Conservation (phyloP, 1,140 invertebrate genomes). For the Sinonovacula constricta region DNA sequence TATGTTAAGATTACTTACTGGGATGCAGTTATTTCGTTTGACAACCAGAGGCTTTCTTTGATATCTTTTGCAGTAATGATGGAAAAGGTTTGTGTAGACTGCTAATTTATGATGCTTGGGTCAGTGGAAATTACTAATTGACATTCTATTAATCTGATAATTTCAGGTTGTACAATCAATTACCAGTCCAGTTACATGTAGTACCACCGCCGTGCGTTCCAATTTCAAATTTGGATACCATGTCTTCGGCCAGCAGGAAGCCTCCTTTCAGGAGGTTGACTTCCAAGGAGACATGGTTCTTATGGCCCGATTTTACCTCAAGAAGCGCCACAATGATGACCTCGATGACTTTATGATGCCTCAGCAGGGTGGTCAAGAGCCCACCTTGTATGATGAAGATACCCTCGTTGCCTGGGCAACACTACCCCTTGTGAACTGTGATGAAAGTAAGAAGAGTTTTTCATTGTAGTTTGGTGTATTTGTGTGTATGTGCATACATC, state of each 20-base stretch:
- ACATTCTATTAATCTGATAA: no score
- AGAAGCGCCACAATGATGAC: slow-evolving; percentile 57
- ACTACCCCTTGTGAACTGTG: slow-evolving; percentile 68
- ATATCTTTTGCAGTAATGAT: no score
- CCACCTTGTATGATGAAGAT: slow-evolving; percentile 68
- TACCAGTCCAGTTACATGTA: slow-evolving; percentile 74
- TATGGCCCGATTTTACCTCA: slow-evolving; percentile 71
- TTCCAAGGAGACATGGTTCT: slow-evolving; percentile 74
- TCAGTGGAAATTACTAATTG: no score
- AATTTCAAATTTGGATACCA: slow-evolving; percentile 76
- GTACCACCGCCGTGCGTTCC: slow-evolving; percentile 73
- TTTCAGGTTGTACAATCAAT: slow-evolving; percentile 75
- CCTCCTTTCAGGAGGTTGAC: slow-evolving; percentile 72
- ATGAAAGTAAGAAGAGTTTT: slow-evolving; percentile 54
- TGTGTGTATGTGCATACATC: no score
- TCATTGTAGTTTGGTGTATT: no score
- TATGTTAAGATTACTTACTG: no score
- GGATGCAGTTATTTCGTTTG: no score
- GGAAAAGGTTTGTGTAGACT: no score
- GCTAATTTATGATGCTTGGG: no score
- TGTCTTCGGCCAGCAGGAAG: slow-evolving; percentile 77
- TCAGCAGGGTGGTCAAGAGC: slow-evolving; percentile 54
- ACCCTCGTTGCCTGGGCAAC: slow-evolving; percentile 73
- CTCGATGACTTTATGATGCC: slow-evolving; percentile 52
- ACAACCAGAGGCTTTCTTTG: no score